phyloP scores from a whole-genome alignment of 2,888 invertebrate genomes.

The Eutolmus rufibarbis region DNA sequence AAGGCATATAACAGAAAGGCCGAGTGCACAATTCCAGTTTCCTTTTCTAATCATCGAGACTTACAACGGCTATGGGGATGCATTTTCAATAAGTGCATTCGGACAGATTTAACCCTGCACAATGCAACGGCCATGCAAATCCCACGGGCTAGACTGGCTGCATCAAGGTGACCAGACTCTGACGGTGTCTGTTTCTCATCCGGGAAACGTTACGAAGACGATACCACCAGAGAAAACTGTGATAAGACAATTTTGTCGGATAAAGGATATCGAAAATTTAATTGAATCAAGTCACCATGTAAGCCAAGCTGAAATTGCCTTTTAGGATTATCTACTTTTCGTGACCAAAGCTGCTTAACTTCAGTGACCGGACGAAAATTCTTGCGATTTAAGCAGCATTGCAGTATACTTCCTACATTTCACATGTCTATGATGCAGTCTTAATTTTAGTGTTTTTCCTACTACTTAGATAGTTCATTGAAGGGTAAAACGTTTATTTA shows the following conservation, averaged over 20 bases:
- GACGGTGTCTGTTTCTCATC: background rate
- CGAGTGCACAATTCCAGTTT: background rate
- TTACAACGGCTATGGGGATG: background rate
- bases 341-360: too few relatives aligned
- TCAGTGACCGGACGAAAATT: too few relatives aligned
- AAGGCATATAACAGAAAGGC: background rate
- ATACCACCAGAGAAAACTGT: background rate
- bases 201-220: background rate
- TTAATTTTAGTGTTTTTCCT: background rate
- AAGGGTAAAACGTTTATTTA: background rate
- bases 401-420: too few relatives aligned
- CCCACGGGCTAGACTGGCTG: background rate
- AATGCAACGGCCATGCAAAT: background rate
- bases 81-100: background rate
- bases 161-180: background rate
- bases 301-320: background rate
- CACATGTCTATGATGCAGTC: too few relatives aligned
- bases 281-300: background rate
- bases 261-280: background rate
- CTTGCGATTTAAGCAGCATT: too few relatives aligned
- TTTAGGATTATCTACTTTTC: background rate
- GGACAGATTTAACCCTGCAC: background rate
- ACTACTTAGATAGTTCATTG: background rate
- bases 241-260: background rate
- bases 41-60: background rate